Conservation (phyloP, 2,888 invertebrate species). For the Polyommatus iphigenia region DNA sequence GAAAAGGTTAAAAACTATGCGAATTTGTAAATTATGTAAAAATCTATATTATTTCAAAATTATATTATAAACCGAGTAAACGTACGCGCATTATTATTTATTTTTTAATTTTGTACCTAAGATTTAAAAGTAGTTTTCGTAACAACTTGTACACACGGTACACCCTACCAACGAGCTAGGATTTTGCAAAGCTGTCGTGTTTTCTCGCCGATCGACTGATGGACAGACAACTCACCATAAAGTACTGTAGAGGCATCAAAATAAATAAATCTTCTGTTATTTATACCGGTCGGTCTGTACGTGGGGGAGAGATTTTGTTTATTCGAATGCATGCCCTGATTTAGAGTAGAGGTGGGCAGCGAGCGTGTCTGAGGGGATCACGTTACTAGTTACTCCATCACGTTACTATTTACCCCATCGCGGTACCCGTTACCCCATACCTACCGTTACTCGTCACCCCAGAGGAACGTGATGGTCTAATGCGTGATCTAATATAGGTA, state of each 20-base stretch:
- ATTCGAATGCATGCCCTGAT: constrained; percentile 48
- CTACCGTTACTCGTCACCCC: not conserved
- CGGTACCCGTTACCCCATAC: too few relatives aligned
- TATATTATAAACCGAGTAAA: too few relatives aligned
- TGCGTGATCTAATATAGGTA: not conserved
- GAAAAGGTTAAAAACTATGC: too few relatives aligned
- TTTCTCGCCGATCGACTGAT: not conserved
- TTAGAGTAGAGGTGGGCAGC: constrained; percentile 41
- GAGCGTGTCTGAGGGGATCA: constrained; percentile 35
- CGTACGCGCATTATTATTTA: too few relatives aligned
- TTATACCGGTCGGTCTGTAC: constrained; percentile 3
- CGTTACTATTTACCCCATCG: not conserved
- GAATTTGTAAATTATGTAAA: too few relatives aligned
- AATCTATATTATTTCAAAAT: too few relatives aligned
- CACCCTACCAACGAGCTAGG: not conserved
- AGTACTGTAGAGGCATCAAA: not conserved
- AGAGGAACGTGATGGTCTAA: not conserved
- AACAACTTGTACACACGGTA: too few relatives aligned
- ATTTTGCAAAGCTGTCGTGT: not conserved
- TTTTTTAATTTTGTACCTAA: too few relatives aligned
- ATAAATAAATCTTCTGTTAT: constrained; percentile 19
- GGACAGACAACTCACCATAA: constrained; percentile 8
- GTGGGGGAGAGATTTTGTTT: constrained; percentile 54
- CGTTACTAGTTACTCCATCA: not conserved
- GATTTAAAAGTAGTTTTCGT: too few relatives aligned